phyloP scores from a whole-genome alignment of 2,113 vertebrate genomes.

The Acrocephalus kingi region DNA sequence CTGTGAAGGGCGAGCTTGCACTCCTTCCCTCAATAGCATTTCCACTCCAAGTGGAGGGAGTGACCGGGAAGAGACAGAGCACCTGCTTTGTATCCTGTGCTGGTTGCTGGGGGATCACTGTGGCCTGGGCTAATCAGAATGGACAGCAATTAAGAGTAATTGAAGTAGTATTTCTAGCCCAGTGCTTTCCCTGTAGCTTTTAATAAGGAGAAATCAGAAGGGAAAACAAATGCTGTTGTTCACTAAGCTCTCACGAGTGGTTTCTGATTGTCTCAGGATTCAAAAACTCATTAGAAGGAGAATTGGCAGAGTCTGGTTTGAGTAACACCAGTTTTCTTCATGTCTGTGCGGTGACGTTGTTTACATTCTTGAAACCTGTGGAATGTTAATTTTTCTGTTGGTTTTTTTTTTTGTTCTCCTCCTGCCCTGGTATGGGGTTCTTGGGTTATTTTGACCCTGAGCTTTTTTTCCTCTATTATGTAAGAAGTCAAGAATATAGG shows the following conservation, averaged over 20 bases:
- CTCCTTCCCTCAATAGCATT: background rate
- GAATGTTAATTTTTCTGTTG: slow-evolving; percentile 42
- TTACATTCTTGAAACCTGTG: slow-evolving; percentile 58
- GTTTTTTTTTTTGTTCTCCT: too few species aligned
- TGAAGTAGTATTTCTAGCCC: slow-evolving; percentile 38
- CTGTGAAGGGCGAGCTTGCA: background rate
- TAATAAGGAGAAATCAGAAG: slow-evolving; percentile 33
- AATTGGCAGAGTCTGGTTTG: background rate
- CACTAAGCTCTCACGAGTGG: background rate
- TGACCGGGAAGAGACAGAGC: background rate
- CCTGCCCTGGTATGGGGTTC: background rate
- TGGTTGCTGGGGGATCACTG: background rate
- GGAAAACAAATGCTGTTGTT: slow-evolving; percentile 45
- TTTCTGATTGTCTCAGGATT: slow-evolving; percentile 25
- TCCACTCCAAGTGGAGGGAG: background rate
- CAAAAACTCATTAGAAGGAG: slow-evolving; percentile 32
- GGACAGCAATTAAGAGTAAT: slow-evolving; percentile 54
- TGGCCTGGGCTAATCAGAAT: background rate
- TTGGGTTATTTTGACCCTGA: background rate
- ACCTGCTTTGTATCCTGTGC: background rate
- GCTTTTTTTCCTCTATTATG: background rate
- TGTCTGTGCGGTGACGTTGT: slow-evolving; percentile 38
- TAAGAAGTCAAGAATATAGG: slow-evolving; percentile 8
- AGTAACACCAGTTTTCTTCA: slow-evolving; percentile 47
- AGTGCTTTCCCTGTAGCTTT: slow-evolving; percentile 26